Base-by-base conservation (phyloP, 2,797 vertebrate species). In the Malurus leucopterus region DNA sequence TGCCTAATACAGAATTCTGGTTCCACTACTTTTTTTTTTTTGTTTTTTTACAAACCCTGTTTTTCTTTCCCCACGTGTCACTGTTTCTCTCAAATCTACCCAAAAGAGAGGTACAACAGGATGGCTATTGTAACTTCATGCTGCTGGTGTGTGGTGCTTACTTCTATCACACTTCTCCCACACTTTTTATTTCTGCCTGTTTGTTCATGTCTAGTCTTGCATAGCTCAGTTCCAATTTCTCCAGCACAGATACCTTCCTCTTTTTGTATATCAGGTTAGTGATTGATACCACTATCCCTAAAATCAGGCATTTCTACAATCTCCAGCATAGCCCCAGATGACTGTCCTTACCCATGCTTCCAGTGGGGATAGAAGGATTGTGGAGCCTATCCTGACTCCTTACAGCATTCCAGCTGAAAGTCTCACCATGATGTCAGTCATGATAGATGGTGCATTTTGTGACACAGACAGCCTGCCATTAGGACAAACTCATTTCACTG, bases 371-470 rank as follows among this genome's bases (percentile, higher is more conserved):
- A 9, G 70, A 59, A 50, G 70, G 15, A 9, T 55, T 3, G 19
- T 4, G 1, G 22, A 86, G 21, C 43, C 40, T 30, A 44, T 68
- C 24, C 16, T 61, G 11, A 63, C 23, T 85, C 51, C 22, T 84
- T 86, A 29, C 32, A 86, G 63, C 40, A 34, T 87, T 53, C 54
- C 38, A 65, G 59, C 59, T 83, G 55, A 80, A 91, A 76, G 63
- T 86, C 73, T 78, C 59, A 38, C 5, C 4, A 0, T 7, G 1
- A 8, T 76, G 80, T 90, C 81, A 78, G 63, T 70, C 53, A 30
- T 88, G 90, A 94, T 91, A 81, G 85, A 89, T 90, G 91, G 62
- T 82, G 68, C 46, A 62, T 93, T 95, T 90, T 91, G 90, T 92
- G 91, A 59, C 61, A 78, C 64, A 81, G 83, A 15, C 86, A 92